phyloP scores from a whole-genome alignment of 2,797 vertebrate species.

The Petrocephalus sullivani region DNA sequence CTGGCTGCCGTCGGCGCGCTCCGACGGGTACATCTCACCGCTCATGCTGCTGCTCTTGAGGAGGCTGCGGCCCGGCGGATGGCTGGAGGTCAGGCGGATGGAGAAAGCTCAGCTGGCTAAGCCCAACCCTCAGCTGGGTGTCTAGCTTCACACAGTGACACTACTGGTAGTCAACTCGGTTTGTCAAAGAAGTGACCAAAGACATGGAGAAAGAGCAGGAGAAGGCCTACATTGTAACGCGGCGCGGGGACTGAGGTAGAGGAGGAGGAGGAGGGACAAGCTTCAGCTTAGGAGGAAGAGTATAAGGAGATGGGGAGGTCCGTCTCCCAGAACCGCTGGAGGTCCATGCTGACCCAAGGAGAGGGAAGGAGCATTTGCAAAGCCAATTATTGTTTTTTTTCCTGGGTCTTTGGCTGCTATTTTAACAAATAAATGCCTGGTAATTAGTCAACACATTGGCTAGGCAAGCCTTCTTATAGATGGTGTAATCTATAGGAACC shows the following conservation, averaged over 20 bases:
- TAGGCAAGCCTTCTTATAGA: neutral
- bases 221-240: neutral
- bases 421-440: neutral
- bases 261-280: neutral
- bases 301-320: neutral
- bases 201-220: neutral
- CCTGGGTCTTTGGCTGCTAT: neutral
- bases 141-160: neutral
- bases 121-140: neutral
- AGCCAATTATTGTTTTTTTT: neutral
- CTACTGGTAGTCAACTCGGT: neutral
- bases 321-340: neutral
- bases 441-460: neutral
- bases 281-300: neutral
- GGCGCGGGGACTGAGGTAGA: neutral
- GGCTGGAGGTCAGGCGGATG: slow-evolving; percentile 56
- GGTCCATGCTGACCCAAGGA: neutral
- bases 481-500: neutral
- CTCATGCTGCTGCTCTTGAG: slow-evolving; percentile 94
- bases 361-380: neutral
- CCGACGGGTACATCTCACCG: slow-evolving; percentile 89
- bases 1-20: slow-evolving; percentile 93
- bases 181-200: neutral
- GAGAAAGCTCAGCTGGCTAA: neutral
- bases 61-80: slow-evolving; percentile 80